phyloP scores from a whole-genome alignment of 2,113 vertebrate species.

The Phylloscopus trochilus region DNA sequence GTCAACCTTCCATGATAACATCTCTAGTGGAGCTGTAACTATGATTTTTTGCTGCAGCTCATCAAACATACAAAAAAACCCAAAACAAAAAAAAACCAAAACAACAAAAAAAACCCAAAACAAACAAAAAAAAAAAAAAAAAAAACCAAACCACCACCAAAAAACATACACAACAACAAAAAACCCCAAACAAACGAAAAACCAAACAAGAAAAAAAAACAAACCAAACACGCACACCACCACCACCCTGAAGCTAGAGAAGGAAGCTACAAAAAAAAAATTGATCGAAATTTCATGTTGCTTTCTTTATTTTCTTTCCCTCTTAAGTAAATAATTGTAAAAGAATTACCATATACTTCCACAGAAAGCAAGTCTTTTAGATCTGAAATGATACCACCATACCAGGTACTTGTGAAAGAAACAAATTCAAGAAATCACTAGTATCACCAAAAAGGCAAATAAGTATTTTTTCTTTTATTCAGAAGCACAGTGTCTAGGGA shows the following conservation, averaged over 20 bases:
- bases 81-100: too few relatives aligned
- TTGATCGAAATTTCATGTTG: neutral
- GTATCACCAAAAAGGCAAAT: neutral
- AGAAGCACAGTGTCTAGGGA: neutral
- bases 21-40: neutral
- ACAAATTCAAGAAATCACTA: neutral
- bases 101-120: too few relatives aligned
- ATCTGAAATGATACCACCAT: neutral
- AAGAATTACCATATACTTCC: neutral
- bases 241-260: neutral
- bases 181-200: too few relatives aligned
- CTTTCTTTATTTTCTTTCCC: fast-evolving
- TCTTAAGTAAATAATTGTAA: neutral
- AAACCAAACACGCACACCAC: too few relatives aligned
- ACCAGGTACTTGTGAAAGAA: neutral
- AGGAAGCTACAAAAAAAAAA: neutral
- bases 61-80: neutral
- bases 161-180: too few relatives aligned
- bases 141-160: too few relatives aligned
- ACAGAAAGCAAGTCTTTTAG: neutral
- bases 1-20: neutral
- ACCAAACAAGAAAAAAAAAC: neutral
- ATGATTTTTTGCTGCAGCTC: neutral
- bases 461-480: neutral
- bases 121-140: too few relatives aligned